Evolutionary conservation across 2,113 vertebrate genomes (phyloP).

Genomic region (Oncorhynchus kisutch): DNA sequence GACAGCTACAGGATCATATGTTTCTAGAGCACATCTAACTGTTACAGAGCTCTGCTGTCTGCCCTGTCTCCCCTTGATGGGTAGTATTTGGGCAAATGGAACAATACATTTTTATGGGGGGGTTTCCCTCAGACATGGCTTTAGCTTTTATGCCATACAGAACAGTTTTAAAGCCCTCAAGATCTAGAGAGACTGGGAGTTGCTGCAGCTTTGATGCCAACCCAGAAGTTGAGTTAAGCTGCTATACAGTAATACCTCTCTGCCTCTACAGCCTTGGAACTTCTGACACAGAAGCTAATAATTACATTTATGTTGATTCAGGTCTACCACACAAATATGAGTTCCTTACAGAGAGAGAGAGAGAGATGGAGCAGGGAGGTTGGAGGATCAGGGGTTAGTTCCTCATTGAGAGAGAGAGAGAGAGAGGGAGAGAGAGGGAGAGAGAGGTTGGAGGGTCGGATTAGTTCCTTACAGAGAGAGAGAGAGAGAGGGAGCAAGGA

Average conservation of each 20-base stretch:
- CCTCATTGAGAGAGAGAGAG: too few relatives aligned
- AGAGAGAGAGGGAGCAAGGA: too few relatives aligned
- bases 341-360: too few relatives aligned
- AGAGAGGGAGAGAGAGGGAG: too few relatives aligned
- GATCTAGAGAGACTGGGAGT: background rate
- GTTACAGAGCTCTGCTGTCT: slow-evolving; percentile 15
- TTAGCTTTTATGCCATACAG: slow-evolving; percentile 19
- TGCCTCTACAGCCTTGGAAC: background rate
- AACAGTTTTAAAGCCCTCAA: slow-evolving; percentile 16
- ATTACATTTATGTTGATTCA: slow-evolving; percentile 40
- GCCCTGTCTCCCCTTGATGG: slow-evolving; percentile 7
- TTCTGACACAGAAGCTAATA: slow-evolving; percentile 27
- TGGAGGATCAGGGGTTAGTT: too few relatives aligned
- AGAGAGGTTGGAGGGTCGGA: too few relatives aligned
- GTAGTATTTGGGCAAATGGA: slow-evolving; percentile 23
- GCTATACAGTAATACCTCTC: slow-evolving; percentile 25
- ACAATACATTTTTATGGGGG: slow-evolving; percentile 11
- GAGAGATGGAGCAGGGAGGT: too few relatives aligned
- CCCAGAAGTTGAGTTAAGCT: slow-evolving; percentile 3
- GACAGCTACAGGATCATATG: background rate
- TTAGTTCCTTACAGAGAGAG: too few relatives aligned
- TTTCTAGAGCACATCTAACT: slow-evolving; percentile 1
- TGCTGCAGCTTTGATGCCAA: slow-evolving; percentile 13
- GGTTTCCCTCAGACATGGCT: slow-evolving; percentile 11
- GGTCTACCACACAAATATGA: background rate